A percentile compares a stretch with the other conserved stretches of the same genome.
Conservation (phyloP, 2,797 vertebrate genomes). For the Sebastolobus alascanus region DNA sequence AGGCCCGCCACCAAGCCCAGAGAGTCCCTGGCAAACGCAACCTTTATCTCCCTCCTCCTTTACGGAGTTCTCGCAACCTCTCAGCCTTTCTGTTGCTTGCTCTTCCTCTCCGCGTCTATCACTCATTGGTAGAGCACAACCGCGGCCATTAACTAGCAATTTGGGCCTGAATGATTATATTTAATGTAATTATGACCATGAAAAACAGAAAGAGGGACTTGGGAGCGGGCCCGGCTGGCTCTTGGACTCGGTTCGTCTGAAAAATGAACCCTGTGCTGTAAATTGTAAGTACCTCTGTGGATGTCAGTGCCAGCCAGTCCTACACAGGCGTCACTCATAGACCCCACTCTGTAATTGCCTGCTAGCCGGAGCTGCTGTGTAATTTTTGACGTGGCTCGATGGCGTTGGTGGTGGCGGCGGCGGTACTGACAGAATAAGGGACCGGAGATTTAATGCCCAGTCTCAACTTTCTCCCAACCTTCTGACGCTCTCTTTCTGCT, state of each 20-base stretch:
- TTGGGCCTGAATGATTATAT: constrained; percentile 70
- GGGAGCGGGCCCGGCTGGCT: constrained; percentile 42
- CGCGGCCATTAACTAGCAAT: constrained; percentile 62
- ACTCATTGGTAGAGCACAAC: constrained; percentile 41
- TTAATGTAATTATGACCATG: constrained; percentile 67
- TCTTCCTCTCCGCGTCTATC: constrained; percentile 38
- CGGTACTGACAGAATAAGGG: constrained; percentile 71
- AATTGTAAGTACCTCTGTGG: constrained; percentile 66
- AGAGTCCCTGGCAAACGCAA: constrained; percentile 74
- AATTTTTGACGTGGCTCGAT: constrained; percentile 71
- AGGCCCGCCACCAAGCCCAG: constrained; percentile 72
- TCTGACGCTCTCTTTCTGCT: constrained; percentile 46
- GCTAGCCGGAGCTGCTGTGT: constrained; percentile 74
- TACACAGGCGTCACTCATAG: constrained; percentile 66
- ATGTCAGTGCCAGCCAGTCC: constrained; percentile 65
- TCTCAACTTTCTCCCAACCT: constrained; percentile 46
- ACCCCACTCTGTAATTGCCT: constrained; percentile 81
- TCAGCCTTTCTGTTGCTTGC: constrained; percentile 43
- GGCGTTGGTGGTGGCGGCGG: constrained; percentile 35
- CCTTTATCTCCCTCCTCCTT: constrained; percentile 56
- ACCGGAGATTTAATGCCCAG: constrained; percentile 70
- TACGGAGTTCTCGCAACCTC: constrained; percentile 46
- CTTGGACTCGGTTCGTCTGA: constrained; percentile 60
- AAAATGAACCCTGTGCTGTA: constrained; percentile 62
- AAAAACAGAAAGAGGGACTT: constrained; percentile 36